These are phyloP conservation scores for Cyprinella venusta DNA, from an alignment of 2,797 vertebrate genomes.

Conservation along the genomic window DNA sequence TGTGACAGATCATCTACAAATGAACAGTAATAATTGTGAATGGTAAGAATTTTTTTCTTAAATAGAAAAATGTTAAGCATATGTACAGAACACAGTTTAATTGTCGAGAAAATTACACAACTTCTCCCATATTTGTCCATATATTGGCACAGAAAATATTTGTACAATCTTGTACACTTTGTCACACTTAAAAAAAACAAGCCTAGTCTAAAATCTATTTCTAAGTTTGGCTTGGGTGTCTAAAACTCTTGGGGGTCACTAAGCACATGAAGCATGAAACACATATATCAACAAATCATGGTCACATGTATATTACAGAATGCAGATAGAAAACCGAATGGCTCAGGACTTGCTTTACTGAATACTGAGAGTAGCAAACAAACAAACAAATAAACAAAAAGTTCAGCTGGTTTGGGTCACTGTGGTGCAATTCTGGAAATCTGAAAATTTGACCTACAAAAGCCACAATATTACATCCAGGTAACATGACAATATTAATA, in stretches of 20 bases:
- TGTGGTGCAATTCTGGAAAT: background rate
- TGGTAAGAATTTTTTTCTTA: background rate
- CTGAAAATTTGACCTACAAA: background rate
- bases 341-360: constrained; percentile 34
- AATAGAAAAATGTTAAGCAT: background rate
- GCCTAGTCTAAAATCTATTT: too few species aligned
- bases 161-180: background rate
- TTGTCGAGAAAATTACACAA: background rate
- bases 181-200: background rate
- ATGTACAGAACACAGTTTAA: background rate
- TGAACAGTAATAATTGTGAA: background rate
- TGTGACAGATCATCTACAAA: background rate
- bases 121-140: background rate
- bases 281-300: background rate
- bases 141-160: background rate
- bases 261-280: background rate
- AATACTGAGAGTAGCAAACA: background rate
- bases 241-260: background rate
- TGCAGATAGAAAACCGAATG: constrained; percentile 3
- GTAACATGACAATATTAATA: background rate
- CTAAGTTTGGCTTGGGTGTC: background rate
- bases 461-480: background rate
- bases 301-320: constrained; percentile 9
- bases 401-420: background rate
- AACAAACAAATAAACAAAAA: too few species aligned